Percentiles rank a stretch among this genome's conserved stretches.
Evolutionary conservation across 1,140 invertebrate species (phyloP).

Genomic region (Latrodectus geometricus): DNA sequence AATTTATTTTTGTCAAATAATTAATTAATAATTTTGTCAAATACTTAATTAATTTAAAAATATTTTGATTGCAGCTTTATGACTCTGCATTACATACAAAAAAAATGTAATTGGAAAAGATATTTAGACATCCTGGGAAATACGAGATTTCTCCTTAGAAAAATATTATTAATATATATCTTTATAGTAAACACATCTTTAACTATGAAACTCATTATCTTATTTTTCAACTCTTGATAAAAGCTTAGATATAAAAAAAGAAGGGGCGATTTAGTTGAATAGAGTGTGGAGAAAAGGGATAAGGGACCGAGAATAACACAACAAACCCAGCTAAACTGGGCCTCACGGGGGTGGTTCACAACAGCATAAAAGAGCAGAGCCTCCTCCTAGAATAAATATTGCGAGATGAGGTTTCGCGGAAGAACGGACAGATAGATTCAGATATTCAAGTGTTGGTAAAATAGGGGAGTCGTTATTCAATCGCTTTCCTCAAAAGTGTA

Average conservation of each 20-base stretch:
- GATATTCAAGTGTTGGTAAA: background rate
- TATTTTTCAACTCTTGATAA: background rate
- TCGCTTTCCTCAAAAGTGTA: background rate
- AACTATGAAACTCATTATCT: background rate
- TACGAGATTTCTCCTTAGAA: too few species aligned
- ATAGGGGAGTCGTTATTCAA: background rate
- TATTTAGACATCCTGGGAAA: too few species aligned
- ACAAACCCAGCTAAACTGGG: background rate
- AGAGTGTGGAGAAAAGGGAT: background rate
- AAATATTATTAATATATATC: too few species aligned
- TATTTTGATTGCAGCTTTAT: too few species aligned
- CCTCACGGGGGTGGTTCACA: background rate
- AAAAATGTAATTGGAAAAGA: too few species aligned
- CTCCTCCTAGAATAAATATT: constrained; percentile 1
- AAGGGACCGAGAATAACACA: background rate
- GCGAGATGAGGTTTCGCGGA: background rate
- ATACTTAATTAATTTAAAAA: too few species aligned
- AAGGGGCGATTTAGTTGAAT: background rate
- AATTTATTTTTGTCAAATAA: too few species aligned
- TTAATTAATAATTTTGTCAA: too few species aligned
- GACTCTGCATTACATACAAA: too few species aligned
- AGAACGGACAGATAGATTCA: background rate
- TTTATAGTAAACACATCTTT: background rate
- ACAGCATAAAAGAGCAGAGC: background rate
- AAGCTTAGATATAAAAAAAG: background rate